These are phyloP conservation scores for Sebastes cheni DNA, from an alignment of 2,797 vertebrate species.

Conservation along the genomic window DNA sequence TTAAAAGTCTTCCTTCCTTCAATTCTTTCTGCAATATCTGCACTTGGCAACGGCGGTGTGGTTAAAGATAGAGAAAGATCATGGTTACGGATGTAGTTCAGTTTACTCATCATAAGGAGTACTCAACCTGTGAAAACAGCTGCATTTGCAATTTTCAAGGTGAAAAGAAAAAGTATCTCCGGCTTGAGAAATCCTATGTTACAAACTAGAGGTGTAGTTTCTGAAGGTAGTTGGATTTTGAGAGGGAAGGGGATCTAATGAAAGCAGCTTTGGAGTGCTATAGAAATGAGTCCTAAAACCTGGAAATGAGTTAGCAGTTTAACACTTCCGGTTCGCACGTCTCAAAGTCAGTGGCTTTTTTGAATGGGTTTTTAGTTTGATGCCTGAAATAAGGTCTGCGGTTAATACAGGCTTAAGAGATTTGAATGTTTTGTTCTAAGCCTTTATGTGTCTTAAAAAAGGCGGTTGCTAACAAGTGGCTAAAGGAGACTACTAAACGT, in stretches of 20 bases:
- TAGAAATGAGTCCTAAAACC: too few species aligned
- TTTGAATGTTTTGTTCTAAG: too few species aligned
- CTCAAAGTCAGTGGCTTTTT: too few species aligned
- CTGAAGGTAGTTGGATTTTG: background rate
- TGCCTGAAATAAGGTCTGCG: too few species aligned
- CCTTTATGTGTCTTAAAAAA: too few species aligned
- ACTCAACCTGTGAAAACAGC: background rate
- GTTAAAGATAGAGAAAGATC: background rate
- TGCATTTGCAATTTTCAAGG: background rate
- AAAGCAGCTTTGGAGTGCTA: background rate
- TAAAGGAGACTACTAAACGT: too few species aligned
- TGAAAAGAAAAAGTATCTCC: background rate
- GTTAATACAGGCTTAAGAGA: too few species aligned
- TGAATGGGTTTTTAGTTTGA: too few species aligned
- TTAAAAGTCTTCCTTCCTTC: background rate
- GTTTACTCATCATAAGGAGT: background rate
- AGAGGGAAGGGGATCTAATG: background rate
- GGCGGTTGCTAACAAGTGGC: too few species aligned
- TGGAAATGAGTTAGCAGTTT: too few species aligned
- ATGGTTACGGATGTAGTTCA: background rate
- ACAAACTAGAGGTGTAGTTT: background rate
- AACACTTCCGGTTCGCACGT: too few species aligned
- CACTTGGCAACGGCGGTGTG: background rate
- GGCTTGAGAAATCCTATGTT: background rate
- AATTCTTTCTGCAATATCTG: background rate